Evolutionary conservation across 2,113 vertebrate species (phyloP).

Genomic region (Prunella fulvescens): DNA sequence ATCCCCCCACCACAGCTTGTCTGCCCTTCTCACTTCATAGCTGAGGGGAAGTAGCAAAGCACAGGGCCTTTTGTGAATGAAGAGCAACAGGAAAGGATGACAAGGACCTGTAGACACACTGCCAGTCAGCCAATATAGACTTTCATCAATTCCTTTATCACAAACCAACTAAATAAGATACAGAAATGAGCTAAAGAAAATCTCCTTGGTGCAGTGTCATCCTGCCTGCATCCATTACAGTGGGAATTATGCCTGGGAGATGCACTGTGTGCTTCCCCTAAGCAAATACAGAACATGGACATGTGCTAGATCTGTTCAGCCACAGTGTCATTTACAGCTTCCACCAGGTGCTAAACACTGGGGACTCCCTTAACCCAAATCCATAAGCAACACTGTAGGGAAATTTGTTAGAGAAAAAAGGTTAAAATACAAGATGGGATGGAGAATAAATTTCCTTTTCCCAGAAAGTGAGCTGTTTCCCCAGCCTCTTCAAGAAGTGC

Average conservation of each 20-base stretch:
- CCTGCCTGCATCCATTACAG: not conserved
- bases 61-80: accelerated
- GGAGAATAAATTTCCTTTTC: not conserved
- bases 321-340: not conserved
- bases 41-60: not conserved
- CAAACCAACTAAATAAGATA: not conserved
- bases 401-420: not conserved
- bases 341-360: not conserved
- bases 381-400: not conserved
- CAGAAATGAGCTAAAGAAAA: not conserved
- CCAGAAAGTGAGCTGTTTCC: not conserved
- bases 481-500: not conserved
- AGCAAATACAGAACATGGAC: not conserved
- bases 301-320: not conserved
- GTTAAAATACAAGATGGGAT: not conserved
- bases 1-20: not conserved
- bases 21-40: not conserved
- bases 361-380: not conserved
- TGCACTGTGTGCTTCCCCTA: not conserved
- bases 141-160: not conserved
- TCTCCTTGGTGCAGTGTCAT: accelerated
- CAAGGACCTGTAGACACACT: not conserved
- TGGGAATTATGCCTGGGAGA: not conserved
- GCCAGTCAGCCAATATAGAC: not conserved
- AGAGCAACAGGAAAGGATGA: not conserved